Evolutionary conservation across 30 jellyfish, hydroid and myxozoan genomes (phyloP), one percentile per base, ranked within the genome.

Genomic region (Cassiopea xamachana): DNA sequence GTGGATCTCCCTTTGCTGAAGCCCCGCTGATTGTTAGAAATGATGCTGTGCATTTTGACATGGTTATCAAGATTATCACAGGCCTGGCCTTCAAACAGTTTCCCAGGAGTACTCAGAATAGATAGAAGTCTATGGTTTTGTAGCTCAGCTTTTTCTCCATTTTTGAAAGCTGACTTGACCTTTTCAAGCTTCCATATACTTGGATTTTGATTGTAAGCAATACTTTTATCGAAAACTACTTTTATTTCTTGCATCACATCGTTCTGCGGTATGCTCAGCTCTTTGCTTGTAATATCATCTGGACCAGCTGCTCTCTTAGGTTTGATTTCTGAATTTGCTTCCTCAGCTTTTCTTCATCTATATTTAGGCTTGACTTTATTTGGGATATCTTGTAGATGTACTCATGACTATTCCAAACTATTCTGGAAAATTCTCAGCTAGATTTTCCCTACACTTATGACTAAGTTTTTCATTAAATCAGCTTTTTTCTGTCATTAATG

Each of bases 1-100:
- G 93, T 85, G 68, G 94, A 87, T 59, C 89, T 77, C 84, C 77
- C 75, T 87, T 47, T 67, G 49, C 58, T 75, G 84, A 89, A 89
- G 45, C 92, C 96, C 92, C 96, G 69, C 86, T 89, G 96, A 84
- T 80, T 78, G 60, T 80, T 87, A 81, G 67, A 48, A 75, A 89
- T 43, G 72, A 89, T 71, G 76, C 73, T 82, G 85, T 60, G 17
- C 70, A 47, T 73, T 46, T 1, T 59, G 48, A 90, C 75, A 82
- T 82, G 92, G 19, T 90, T 78, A 60, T 81, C 83, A 60, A 71
- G 48, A 27, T n/a, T 62, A 70, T 12, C 85, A 51, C 87, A 88
- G 73, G 69, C 82, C 68, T 51, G 81, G 60, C 87, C 77, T 75
- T 90, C 97, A 69, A 90, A 64, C 75, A 88, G 78, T 73, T 81